phyloP scores from a whole-genome alignment of 1,140 invertebrate species.

The Sycophila sp. region DNA sequence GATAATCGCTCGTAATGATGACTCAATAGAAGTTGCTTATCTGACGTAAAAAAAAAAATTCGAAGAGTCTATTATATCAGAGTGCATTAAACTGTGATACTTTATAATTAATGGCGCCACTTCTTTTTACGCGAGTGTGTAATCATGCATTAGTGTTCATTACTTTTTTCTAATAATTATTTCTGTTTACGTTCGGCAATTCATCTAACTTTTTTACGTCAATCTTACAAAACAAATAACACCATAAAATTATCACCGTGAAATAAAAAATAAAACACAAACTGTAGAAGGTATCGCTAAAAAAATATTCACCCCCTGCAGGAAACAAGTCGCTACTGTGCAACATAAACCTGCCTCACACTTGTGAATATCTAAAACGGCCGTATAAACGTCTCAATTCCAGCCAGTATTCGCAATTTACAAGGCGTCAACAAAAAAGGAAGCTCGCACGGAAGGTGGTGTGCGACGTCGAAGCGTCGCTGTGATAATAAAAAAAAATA shows the following conservation, averaged over 20 bases:
- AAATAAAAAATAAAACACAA: too few species aligned
- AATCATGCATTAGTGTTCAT: too few species aligned
- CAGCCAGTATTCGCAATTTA: background rate
- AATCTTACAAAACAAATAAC: too few species aligned
- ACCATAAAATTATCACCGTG: too few species aligned
- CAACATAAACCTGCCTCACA: too few species aligned
- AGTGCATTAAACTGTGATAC: background rate
- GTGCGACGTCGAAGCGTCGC: background rate
- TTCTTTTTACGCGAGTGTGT: too few species aligned
- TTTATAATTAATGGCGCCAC: background rate
- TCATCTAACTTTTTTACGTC: too few species aligned
- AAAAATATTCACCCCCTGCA: too few species aligned
- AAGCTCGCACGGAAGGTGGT: background rate
- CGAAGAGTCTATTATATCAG: background rate
- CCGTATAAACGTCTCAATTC: conserved; percentile 20
- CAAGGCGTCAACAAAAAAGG: background rate
- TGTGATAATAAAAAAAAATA: background rate
- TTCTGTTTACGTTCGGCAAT: too few species aligned
- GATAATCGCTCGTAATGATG: conserved; percentile 14
- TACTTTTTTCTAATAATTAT: too few species aligned
- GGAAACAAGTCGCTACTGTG: too few species aligned
- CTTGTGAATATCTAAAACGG: background rate
- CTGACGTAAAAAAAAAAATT: background rate
- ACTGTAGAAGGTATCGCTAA: too few species aligned
- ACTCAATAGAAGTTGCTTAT: background rate